Conservation (phyloP, 2,888 invertebrate species). For the Chrysomela aeneicollis region DNA sequence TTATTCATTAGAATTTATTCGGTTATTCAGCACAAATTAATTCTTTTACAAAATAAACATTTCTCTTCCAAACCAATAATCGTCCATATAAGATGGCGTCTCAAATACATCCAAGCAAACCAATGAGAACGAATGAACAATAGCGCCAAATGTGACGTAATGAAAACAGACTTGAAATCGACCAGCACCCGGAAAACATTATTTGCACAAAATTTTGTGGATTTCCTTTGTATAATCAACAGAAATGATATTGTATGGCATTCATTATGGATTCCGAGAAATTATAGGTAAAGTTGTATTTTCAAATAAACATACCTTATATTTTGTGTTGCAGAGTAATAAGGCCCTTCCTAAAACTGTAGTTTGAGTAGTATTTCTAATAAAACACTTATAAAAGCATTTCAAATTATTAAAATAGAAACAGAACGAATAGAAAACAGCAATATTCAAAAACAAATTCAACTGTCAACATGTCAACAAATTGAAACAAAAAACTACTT, state of each 20-base stretch:
- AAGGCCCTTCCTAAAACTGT: slow-evolving; percentile 43
- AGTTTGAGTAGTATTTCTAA: slow-evolving; percentile 27
- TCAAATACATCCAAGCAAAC: slow-evolving; percentile 19
- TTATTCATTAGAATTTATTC: slow-evolving; percentile 52
- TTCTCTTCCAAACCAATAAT: slow-evolving; percentile 54
- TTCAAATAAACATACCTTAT: slow-evolving; percentile 35
- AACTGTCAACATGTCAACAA: slow-evolving; percentile 46
- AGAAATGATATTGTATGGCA: neutral
- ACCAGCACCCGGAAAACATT: neutral
- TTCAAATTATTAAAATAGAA: slow-evolving; percentile 46
- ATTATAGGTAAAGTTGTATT: neutral
- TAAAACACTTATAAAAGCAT: slow-evolving; percentile 45
- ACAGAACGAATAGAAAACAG: slow-evolving; percentile 49
- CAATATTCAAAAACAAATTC: slow-evolving; percentile 51
- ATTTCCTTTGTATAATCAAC: neutral
- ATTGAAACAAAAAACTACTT: neutral
- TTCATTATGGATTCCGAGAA: neutral
- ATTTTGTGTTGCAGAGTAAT: slow-evolving; percentile 37
- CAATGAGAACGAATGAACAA: slow-evolving; percentile 23
- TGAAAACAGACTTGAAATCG: slow-evolving; percentile 17
- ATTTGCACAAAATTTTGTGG: neutral
- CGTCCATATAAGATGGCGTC: slow-evolving; percentile 39
- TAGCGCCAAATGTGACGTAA: slow-evolving; percentile 49
- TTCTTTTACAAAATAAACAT: slow-evolving; percentile 55
- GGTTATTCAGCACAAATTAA: slow-evolving; percentile 55